phyloP scores from a whole-genome alignment of 2,888 invertebrate genomes.

The Hirtodrosophila confusa region DNA sequence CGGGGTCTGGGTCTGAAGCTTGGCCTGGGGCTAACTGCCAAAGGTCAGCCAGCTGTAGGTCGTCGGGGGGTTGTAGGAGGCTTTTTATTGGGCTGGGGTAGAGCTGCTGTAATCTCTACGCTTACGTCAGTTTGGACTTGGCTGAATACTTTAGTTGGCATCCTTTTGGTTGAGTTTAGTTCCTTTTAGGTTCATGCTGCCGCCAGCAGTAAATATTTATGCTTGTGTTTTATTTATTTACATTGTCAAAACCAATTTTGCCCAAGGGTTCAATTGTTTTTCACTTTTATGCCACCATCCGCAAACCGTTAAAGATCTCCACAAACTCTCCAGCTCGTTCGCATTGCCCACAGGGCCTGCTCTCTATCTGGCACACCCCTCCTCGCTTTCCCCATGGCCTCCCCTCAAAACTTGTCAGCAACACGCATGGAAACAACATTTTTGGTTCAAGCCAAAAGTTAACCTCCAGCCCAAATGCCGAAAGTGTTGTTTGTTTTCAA shows the following conservation, averaged over 20 bases:
- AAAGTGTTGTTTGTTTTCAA: constrained; percentile 76
- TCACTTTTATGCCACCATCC: constrained; percentile 69
- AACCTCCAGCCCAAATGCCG: constrained; percentile 25
- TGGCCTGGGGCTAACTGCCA: constrained; percentile 11
- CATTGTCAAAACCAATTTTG: constrained; percentile 80
- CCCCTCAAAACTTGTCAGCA: constrained; percentile 56
- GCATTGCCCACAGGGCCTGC: neutral
- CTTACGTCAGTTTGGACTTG: constrained; percentile 59
- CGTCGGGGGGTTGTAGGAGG: neutral
- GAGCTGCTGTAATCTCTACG: constrained; percentile 68
- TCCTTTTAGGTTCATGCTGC: constrained; percentile 49
- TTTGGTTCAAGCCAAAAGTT: constrained; percentile 21
- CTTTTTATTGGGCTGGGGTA: no score
- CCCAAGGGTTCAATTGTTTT: constrained; percentile 80
- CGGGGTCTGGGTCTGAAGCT: neutral
- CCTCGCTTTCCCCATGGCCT: neutral
- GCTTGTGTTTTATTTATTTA: constrained; percentile 80
- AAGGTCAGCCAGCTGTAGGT: constrained; percentile 37
- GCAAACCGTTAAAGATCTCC: constrained; percentile 12
- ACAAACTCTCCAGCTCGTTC: neutral
- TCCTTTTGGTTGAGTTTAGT: constrained; percentile 12
- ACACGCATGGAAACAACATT: constrained; percentile 72
- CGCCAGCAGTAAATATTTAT: constrained; percentile 78
- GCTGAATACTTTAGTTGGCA: constrained; percentile 45
- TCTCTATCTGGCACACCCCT: neutral